These are phyloP conservation scores for Triplophysa bombifrons DNA, from an alignment of 2,797 vertebrate species.

Conservation along the genomic window DNA sequence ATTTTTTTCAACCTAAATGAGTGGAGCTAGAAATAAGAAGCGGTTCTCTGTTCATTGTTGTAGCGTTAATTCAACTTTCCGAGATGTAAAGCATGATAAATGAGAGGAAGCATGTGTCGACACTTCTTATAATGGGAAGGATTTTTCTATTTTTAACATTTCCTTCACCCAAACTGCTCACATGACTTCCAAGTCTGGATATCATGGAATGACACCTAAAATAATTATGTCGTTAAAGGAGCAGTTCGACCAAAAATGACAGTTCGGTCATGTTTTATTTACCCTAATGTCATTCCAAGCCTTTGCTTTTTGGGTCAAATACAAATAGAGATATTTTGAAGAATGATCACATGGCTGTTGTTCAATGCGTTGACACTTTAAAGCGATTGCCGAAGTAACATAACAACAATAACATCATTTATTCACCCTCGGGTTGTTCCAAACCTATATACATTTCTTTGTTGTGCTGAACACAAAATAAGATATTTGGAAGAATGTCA, in stretches of 20 bases:
- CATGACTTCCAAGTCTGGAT: conserved; percentile 40
- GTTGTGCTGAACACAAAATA: too few relatives aligned
- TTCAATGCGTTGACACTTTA: too few relatives aligned
- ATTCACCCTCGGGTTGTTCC: too few relatives aligned
- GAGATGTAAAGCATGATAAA: conserved; percentile 44
- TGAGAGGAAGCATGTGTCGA: conserved; percentile 57
- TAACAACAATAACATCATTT: too few relatives aligned
- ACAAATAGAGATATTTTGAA: too few relatives aligned
- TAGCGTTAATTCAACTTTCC: conserved; percentile 2
- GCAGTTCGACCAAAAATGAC: background rate
- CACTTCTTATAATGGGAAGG: conserved; percentile 36
- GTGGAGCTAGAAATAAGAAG: too few relatives aligned
- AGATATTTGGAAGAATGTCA: too few relatives aligned
- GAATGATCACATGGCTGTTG: too few relatives aligned
- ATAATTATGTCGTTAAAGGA: background rate
- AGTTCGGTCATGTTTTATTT: background rate
- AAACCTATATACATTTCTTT: too few relatives aligned
- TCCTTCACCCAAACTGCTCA: conserved; percentile 46
- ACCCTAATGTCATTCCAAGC: background rate
- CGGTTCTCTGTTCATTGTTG: conserved; percentile 24
- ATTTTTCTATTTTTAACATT: conserved; percentile 49
- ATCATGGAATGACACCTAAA: conserved; percentile 10
- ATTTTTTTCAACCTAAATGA: too few relatives aligned
- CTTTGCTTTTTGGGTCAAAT: too few relatives aligned
- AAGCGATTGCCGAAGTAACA: too few relatives aligned